Evolutionary conservation across 1,140 invertebrate species (phyloP).

Genomic region (Drosophila eugracilis): DNA sequence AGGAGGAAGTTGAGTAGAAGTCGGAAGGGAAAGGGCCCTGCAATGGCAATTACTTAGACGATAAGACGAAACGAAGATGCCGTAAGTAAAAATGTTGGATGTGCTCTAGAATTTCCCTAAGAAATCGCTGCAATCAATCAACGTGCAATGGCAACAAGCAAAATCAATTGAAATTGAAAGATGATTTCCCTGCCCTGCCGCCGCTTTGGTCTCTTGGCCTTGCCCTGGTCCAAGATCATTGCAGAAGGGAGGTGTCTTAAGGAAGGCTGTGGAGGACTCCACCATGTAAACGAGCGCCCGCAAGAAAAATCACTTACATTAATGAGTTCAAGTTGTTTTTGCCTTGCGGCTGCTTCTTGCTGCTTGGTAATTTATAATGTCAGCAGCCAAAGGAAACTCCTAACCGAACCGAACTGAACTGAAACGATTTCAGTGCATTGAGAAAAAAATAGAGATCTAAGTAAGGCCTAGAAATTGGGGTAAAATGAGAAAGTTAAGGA

Average conservation of each 20-base stretch:
- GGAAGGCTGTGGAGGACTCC: constrained; percentile 1
- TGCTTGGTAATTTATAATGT: constrained; percentile 79
- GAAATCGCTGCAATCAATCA: constrained; percentile 81
- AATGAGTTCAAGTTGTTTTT: constrained; percentile 81
- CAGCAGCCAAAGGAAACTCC: constrained; percentile 61
- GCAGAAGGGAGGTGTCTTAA: neutral
- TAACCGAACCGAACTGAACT: constrained; percentile 30
- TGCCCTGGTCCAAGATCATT: neutral
- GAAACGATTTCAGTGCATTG: constrained; percentile 19
- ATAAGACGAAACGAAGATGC: constrained; percentile 56
- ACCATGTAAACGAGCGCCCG: constrained; percentile 57
- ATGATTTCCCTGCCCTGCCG: constrained; percentile 61
- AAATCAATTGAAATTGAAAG: constrained; percentile 84
- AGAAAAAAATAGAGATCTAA: neutral
- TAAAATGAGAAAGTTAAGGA: neutral
- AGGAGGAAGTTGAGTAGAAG: too few relatives aligned
- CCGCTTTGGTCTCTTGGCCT: neutral
- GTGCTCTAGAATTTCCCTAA: constrained; percentile 69
- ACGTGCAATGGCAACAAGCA: constrained; percentile 77
- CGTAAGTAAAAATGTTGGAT: constrained; percentile 48
- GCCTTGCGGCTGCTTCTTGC: constrained; percentile 58
- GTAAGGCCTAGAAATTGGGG: neutral
- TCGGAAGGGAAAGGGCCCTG: constrained; percentile 3
- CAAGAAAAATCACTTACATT: constrained; percentile 83
- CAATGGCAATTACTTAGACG: constrained; percentile 75